phyloP scores from a whole-genome alignment of 2,888 invertebrate genomes.

The Rhamphomyia laevipes region DNA sequence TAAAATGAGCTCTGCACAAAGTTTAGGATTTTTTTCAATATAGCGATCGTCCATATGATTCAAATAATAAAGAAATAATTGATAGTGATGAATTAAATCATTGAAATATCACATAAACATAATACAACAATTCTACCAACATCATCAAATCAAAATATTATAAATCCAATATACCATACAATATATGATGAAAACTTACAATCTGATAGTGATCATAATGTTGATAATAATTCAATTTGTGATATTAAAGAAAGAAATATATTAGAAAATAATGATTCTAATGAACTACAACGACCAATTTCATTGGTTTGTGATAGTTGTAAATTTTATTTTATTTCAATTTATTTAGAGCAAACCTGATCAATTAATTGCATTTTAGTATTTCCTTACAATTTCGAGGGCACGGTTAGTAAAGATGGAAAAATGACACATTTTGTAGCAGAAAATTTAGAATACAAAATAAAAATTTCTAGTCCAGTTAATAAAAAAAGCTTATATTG shows the following conservation, averaged over 20 bases:
- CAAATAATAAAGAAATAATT: no score
- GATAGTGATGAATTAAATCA: no score
- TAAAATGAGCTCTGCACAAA: no score
- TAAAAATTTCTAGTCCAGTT: constrained; percentile 68
- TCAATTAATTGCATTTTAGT: no score
- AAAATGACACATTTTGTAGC: constrained; percentile 86
- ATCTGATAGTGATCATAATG: neutral
- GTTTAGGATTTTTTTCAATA: no score
- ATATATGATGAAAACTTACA: neutral
- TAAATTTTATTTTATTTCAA: no score
- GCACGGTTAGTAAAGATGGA: constrained; percentile 71
- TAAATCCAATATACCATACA: neutral
- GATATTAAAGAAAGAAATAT: no score
- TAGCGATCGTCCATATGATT: no score
- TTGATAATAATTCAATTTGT: no score
- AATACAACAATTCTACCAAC: no score
- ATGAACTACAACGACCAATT: neutral
- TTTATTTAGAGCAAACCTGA: no score
- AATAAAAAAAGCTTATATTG: constrained; percentile 36
- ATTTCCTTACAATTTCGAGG: constrained; percentile 60
- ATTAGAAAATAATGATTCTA: neutral
- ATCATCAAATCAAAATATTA: neutral
- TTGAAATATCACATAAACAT: neutral
- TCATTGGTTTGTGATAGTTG: neutral
- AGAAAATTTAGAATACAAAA: constrained; percentile 79